Evolutionary conservation across 2,113 vertebrate species (phyloP).

Genomic region (Pygoscelis adeliae): DNA sequence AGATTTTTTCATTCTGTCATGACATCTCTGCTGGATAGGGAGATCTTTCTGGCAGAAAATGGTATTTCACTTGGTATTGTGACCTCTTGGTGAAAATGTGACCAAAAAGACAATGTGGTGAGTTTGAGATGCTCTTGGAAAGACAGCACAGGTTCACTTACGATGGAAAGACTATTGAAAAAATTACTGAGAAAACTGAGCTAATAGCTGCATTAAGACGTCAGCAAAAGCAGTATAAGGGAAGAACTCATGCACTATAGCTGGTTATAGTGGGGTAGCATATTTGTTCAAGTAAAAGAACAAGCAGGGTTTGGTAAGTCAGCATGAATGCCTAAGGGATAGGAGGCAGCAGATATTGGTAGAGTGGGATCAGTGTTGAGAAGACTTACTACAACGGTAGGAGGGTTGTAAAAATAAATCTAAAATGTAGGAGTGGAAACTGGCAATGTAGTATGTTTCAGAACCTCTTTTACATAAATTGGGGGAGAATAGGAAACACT

Average conservation of each 20-base stretch:
- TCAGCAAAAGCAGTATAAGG: neutral
- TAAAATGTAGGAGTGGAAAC: neutral
- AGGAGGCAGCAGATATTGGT: neutral
- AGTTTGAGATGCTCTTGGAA: neutral
- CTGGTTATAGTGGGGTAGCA: neutral
- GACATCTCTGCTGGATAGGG: neutral
- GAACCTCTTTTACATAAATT: neutral
- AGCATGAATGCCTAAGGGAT: neutral
- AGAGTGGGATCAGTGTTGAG: neutral
- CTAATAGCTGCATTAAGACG: neutral
- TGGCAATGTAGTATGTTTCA: neutral
- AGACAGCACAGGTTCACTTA: neutral
- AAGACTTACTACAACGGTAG: neutral
- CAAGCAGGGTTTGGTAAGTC: neutral
- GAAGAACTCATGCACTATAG: neutral
- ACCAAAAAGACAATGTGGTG: neutral
- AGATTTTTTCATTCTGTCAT: neutral
- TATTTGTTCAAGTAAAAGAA: neutral
- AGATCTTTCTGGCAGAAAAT: neutral
- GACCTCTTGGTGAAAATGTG: neutral
- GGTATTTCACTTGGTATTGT: neutral
- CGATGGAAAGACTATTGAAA: neutral
- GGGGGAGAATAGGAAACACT: neutral
- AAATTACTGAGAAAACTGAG: neutral
- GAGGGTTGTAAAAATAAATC: constrained; percentile 17